Evolutionary conservation across 2,888 invertebrate genomes (phyloP).

Genomic region (Dendrolimus houi): DNA sequence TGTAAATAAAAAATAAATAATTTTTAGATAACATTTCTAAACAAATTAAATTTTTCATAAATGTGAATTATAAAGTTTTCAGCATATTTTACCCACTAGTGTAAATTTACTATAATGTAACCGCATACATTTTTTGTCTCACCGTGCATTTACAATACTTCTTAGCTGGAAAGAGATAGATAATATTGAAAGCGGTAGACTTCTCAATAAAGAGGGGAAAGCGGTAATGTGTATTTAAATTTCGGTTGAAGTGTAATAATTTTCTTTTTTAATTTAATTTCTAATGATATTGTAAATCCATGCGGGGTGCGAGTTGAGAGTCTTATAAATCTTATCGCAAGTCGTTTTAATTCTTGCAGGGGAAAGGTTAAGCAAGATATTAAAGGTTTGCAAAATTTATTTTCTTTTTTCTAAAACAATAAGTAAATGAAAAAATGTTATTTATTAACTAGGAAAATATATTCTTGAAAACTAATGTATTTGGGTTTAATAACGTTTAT

Average conservation of each 20-base stretch:
- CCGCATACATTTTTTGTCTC: constrained; percentile 33
- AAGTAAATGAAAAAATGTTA: too few relatives aligned
- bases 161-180: constrained; percentile 29
- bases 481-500: too few relatives aligned
- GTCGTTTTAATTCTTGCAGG: background rate
- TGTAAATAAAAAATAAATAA: too few relatives aligned
- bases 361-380: background rate
- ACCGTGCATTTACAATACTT: constrained; percentile 18
- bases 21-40: too few relatives aligned
- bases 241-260: constrained; percentile 72
- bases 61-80: too few relatives aligned
- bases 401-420: too few relatives aligned
- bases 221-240: constrained; percentile 74
- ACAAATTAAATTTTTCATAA: too few relatives aligned
- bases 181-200: constrained; percentile 41
- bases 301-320: constrained; percentile 35
- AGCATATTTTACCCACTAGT: background rate
- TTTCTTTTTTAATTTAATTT: constrained; percentile 76
- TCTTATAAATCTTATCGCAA: constrained; percentile 33
- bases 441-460: too few relatives aligned
- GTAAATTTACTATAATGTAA: background rate
- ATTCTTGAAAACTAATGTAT: too few relatives aligned
- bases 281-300: constrained; percentile 54
- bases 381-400: background rate
- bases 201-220: constrained; percentile 72